phyloP scores from a whole-genome alignment of 2,797 vertebrate species.

The Vipera ursinii region DNA sequence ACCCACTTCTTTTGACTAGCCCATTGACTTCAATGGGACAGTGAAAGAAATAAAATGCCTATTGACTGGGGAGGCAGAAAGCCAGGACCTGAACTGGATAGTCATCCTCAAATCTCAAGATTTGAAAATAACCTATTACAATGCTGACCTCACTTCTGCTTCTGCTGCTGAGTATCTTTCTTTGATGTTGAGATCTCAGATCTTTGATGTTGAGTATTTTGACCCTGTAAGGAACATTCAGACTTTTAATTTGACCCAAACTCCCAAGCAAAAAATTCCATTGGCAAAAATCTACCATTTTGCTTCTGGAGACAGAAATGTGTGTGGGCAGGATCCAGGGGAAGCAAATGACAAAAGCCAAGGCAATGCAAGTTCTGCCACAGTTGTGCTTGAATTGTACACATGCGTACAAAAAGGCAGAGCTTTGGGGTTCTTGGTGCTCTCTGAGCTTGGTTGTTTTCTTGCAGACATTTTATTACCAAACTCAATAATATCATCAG shows the following conservation, averaged over 20 bases:
- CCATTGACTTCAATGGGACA: not conserved
- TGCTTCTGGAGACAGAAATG: not conserved
- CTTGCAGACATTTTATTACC: not conserved
- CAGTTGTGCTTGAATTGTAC: not conserved
- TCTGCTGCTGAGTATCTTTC: not conserved
- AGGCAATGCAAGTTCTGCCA: not conserved
- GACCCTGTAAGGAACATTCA: not conserved
- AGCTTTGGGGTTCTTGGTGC: not conserved
- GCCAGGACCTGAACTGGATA: not conserved
- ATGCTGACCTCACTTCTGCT: not conserved
- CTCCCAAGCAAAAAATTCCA: not conserved
- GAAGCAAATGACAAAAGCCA: not conserved
- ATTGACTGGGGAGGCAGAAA: not conserved
- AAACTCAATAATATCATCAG: not conserved
- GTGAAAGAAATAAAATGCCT: not conserved
- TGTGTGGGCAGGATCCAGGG: not conserved
- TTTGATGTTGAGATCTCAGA: too few species aligned
- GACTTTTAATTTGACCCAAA: not conserved
- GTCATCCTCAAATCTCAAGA: not conserved
- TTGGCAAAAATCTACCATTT: not conserved
- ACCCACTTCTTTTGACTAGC: not conserved
- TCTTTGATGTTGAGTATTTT: not conserved
- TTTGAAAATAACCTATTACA: not conserved
- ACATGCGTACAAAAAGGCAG: not conserved
- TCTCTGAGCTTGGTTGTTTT: not conserved